A percentile compares a stretch with the other conserved stretches of the same genome.
Evolutionary conservation across 2,888 invertebrate species (phyloP).

Genomic region (Tipula helvola): DNA sequence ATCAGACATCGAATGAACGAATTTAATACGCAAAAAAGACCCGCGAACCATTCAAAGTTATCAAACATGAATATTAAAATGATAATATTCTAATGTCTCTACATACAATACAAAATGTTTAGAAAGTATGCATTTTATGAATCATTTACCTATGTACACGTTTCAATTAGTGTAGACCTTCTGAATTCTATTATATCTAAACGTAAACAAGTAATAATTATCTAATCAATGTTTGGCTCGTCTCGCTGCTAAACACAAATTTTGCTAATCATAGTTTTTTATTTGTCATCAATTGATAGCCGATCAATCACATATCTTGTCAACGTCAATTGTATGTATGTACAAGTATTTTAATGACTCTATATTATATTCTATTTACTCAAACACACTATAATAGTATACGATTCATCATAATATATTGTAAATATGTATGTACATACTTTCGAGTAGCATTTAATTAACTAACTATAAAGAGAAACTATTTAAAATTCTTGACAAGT

Average conservation of each 20-base stretch:
- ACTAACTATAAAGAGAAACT: not conserved
- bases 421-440: not conserved
- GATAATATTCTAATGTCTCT: not conserved
- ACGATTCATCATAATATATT: not conserved
- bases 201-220: not conserved
- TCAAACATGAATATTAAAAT: not conserved
- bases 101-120: not conserved
- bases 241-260: not conserved
- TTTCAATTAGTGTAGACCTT: no score
- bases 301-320: not conserved
- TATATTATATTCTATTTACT: not conserved
- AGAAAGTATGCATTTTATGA: not conserved
- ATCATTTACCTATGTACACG: not conserved
- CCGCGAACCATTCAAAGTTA: not conserved
- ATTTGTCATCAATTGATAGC: not conserved
- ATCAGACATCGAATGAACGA: not conserved
- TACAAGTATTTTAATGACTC: not conserved
- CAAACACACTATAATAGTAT: not conserved
- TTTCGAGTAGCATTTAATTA: not conserved
- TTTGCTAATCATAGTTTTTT: not conserved
- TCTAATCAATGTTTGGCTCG: not conserved
- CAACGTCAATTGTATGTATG: not conserved
- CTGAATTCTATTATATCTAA: no score
- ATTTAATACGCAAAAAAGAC: not conserved
- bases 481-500: not conserved